phyloP scores from a whole-genome alignment of 2,888 invertebrate species.

The Papilio demoleus region DNA sequence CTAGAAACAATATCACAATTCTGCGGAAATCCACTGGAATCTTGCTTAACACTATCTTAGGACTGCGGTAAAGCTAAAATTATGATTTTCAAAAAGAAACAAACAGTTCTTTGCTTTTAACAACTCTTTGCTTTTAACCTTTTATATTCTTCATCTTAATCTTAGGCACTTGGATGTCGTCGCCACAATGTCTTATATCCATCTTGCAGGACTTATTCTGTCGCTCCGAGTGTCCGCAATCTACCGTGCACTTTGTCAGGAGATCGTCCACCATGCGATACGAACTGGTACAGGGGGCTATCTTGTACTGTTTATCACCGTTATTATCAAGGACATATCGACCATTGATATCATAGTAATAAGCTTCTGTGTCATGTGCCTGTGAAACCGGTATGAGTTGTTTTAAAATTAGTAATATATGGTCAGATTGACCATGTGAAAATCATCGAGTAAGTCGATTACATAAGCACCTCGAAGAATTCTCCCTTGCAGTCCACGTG shows the following conservation, averaged over 20 bases:
- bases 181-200: conserved; percentile 51
- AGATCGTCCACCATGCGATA: conserved; percentile 56
- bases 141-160: conserved; percentile 54
- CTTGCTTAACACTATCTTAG: background rate
- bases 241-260: conserved; percentile 52
- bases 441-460: background rate
- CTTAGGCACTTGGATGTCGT: conserved; percentile 54
- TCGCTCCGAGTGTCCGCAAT: conserved; percentile 61
- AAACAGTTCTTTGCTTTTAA: background rate
- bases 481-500: conserved; percentile 61
- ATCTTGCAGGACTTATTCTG: conserved; percentile 52
- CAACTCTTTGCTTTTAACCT: conserved; percentile 44
- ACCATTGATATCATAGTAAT: conserved; percentile 62
- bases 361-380: conserved; percentile 51
- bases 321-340: conserved; percentile 56
- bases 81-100: too few relatives aligned
- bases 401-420: background rate
- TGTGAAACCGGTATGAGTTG: conserved; percentile 41
- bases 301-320: conserved; percentile 62
- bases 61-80: background rate
- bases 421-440: conserved; percentile 1
- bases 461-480: conserved; percentile 53
- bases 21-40: background rate
- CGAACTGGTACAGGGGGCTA: conserved; percentile 60
- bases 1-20: conserved; percentile 49